A percentile compares a stretch with the other conserved stretches of the same genome.
These are phyloP conservation scores for Nanorana parkeri DNA, from an alignment of 2,113 vertebrate genomes.

Conservation along the genomic window DNA sequence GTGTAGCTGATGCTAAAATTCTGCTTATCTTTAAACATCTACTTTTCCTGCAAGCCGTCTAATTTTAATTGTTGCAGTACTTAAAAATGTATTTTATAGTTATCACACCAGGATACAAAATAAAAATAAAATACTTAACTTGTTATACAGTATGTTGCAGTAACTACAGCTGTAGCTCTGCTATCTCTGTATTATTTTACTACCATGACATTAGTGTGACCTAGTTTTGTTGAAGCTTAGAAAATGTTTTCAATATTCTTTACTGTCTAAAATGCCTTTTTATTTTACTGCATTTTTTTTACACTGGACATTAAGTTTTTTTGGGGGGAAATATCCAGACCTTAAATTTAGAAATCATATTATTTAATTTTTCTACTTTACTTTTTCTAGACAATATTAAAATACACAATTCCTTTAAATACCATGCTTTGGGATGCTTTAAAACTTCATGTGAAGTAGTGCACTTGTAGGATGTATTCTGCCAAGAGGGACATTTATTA, in stretches of 20 bases:
- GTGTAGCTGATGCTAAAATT: not conserved
- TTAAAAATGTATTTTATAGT: not conserved
- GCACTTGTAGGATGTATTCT: too few species aligned
- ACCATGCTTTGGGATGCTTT: too few species aligned
- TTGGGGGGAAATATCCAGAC: too few species aligned
- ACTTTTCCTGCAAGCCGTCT: not conserved
- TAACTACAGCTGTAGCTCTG: not conserved
- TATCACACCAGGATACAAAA: constrained; percentile 8
- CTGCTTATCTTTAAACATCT: not conserved
- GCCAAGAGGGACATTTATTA: too few species aligned
- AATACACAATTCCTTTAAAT: too few species aligned
- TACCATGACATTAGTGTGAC: not conserved
- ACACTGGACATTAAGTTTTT: too few species aligned
- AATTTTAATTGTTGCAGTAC: not conserved
- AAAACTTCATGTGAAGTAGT: too few species aligned
- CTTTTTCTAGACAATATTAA: too few species aligned
- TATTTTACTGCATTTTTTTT: too few species aligned
- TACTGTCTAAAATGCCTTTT: not conserved
- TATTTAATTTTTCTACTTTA: too few species aligned
- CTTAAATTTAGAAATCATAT: too few species aligned
- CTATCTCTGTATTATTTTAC: not conserved
- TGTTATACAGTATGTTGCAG: not conserved
- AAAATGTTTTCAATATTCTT: not conserved
- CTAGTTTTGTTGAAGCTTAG: not conserved
- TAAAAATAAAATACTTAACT: constrained; percentile 11